Evolutionary conservation across 2,888 invertebrate species (phyloP).

Genomic region (Pomacea canaliculata): DNA sequence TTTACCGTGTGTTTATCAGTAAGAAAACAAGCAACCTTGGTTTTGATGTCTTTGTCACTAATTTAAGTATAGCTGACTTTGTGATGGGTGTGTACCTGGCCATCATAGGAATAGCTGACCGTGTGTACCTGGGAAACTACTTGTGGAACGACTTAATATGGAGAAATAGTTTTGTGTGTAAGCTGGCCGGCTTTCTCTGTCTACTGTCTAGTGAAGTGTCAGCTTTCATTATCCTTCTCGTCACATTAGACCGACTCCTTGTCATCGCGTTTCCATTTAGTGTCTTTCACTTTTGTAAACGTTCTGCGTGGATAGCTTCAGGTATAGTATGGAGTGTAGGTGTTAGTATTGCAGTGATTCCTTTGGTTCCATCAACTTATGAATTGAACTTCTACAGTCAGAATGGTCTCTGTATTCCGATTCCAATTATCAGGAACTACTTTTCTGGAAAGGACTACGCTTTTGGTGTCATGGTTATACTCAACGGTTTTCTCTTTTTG

Average conservation of each 20-base stretch:
- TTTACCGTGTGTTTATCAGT: neutral
- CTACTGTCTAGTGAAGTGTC: neutral
- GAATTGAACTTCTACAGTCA: neutral
- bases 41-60: neutral
- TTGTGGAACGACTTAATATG: neutral
- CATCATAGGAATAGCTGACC: neutral
- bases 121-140: neutral
- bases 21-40: neutral
- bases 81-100: slow-evolving; percentile 1
- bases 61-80: neutral
- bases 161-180: neutral
- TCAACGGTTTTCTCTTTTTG: neutral
- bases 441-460: neutral
- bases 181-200: neutral
- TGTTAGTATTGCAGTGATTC: neutral
- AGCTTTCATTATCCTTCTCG: neutral
- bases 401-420: neutral
- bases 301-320: neutral
- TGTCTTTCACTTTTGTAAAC: neutral
- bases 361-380: neutral
- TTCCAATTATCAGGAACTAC: neutral
- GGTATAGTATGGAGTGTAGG: neutral
- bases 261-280: neutral
- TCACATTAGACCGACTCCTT: neutral
- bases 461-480: neutral